Percentiles rank a stretch among this genome's conserved stretches.
Conservation (phyloP, 2,113 vertebrate genomes). For the Anoura caudifer region DNA sequence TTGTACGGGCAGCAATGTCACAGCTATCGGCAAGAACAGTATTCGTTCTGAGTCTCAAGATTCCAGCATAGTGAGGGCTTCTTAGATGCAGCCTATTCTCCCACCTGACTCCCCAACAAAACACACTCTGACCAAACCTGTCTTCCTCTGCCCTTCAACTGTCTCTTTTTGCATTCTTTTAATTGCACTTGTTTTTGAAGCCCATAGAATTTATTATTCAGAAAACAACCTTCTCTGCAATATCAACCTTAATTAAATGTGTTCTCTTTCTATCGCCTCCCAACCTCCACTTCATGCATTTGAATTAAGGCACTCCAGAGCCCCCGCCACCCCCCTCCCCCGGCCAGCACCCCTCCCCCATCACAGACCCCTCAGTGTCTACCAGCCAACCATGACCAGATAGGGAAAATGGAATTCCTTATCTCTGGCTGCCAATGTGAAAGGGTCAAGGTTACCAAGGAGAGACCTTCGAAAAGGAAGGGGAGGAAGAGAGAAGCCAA, state of each 20-base stretch:
- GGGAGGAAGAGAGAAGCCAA: constrained; percentile 64
- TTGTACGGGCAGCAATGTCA: not conserved
- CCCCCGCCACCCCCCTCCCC: too few species aligned
- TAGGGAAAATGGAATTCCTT: constrained; percentile 87
- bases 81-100: not conserved
- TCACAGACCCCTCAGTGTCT: constrained; percentile 72
- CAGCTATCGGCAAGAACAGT: not conserved
- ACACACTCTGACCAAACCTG: not conserved
- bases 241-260: constrained; percentile 84
- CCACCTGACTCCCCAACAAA: not conserved
- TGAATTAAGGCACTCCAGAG: constrained; percentile 72
- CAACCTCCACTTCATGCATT: constrained; percentile 76
- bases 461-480: constrained; percentile 82
- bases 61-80: not conserved
- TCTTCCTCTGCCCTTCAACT: constrained; percentile 61
- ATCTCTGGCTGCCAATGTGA: constrained; percentile 78
- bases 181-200: constrained; percentile 77
- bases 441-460: constrained; percentile 87
- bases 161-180: constrained; percentile 69
- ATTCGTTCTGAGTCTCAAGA: not conserved
- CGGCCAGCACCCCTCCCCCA: constrained; percentile 66
- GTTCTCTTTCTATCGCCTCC: constrained; percentile 75
- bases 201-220: constrained; percentile 81
- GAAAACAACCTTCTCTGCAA: constrained; percentile 81
- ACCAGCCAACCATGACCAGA: constrained; percentile 81